Evolutionary conservation across 2,888 invertebrate genomes (phyloP).

Genomic region (Epirrhoe tristata): DNA sequence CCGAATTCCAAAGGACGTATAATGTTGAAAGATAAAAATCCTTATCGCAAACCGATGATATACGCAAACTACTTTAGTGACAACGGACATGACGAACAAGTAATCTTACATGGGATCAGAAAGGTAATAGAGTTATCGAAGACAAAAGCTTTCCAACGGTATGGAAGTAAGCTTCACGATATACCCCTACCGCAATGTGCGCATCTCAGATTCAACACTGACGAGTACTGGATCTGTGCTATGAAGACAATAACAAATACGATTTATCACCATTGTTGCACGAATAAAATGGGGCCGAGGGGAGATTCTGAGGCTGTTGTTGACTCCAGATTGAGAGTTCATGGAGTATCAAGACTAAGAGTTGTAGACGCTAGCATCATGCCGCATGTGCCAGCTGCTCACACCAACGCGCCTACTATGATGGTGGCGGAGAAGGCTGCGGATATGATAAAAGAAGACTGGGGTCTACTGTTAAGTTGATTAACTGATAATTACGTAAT

Average conservation of each 20-base stretch:
- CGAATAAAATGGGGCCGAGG: slow-evolving; percentile 82
- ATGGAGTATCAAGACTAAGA: slow-evolving; percentile 78
- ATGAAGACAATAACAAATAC: slow-evolving; percentile 80
- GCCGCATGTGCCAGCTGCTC: slow-evolving; percentile 83
- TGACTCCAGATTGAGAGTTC: slow-evolving; percentile 78
- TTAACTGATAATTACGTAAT: neutral
- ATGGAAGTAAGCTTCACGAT: slow-evolving; percentile 82
- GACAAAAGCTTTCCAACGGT: slow-evolving; percentile 80
- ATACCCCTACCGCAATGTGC: slow-evolving; percentile 85
- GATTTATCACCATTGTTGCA: slow-evolving; percentile 84
- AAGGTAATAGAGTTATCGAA: slow-evolving; percentile 72
- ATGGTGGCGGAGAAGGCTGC: slow-evolving; percentile 86
- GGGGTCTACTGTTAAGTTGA: slow-evolving; percentile 49
- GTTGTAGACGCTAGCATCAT: slow-evolving; percentile 86
- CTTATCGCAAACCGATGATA: slow-evolving; percentile 87
- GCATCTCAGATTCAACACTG: slow-evolving; percentile 80
- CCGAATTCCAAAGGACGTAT: slow-evolving; percentile 87
- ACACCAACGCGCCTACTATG: slow-evolving; percentile 85
- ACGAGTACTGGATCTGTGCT: slow-evolving; percentile 90
- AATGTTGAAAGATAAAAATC: slow-evolving; percentile 86
- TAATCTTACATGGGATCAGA: slow-evolving; percentile 77
- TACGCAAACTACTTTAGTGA: slow-evolving; percentile 88
- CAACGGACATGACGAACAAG: slow-evolving; percentile 82
- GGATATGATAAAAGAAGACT: slow-evolving; percentile 80
- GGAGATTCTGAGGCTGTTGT: slow-evolving; percentile 81